Percentiles rank a stretch among this genome's conserved stretches.
Evolutionary conservation across 2,113 vertebrate genomes (phyloP).

Genomic region (Acrocephalus arundinaceus): DNA sequence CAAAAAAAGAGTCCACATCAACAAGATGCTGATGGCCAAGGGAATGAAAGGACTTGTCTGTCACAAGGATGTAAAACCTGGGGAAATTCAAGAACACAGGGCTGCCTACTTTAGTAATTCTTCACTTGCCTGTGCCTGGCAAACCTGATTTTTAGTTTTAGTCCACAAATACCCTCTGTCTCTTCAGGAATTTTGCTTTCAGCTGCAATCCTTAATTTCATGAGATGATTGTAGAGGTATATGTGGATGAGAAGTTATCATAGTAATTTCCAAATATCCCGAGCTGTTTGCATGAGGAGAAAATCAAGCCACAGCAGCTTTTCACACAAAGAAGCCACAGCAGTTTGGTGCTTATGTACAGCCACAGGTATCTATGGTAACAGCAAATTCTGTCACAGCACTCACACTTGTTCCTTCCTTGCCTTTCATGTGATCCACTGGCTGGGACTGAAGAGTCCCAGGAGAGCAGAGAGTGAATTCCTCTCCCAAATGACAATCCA

Average conservation of each 20-base stretch:
- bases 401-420: background rate
- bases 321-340: background rate
- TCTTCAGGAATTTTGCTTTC: background rate
- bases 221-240: background rate
- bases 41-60: background rate
- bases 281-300: background rate
- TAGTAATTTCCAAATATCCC: background rate
- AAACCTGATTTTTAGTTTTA: background rate
- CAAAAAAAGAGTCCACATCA: background rate
- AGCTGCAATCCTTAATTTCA: background rate
- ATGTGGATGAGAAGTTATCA: background rate
- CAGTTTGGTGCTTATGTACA: background rate
- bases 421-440: background rate
- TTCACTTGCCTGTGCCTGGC: background rate
- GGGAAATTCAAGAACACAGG: background rate
- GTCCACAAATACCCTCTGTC: background rate
- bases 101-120: background rate
- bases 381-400: background rate
- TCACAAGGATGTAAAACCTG: background rate
- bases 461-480: background rate
- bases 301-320: background rate
- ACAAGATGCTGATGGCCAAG: background rate
- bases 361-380: constrained; percentile 22
- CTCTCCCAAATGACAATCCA: background rate
- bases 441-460: background rate